Conservation (phyloP, 2,113 vertebrate species). For the Periophthalmus modestus region DNA sequence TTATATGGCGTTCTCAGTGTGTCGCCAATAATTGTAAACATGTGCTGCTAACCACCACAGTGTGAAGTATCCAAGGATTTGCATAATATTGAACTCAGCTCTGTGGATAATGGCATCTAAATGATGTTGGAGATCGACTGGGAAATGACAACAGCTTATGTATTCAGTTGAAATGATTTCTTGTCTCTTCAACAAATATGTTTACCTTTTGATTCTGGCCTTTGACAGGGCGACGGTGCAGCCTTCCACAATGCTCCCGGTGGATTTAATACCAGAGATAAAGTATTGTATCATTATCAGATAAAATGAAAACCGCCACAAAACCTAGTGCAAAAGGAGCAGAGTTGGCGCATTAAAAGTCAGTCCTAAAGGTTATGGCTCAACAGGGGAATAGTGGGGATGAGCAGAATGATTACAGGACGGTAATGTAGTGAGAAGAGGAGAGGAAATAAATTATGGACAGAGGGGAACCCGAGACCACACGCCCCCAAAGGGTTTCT, state of each 20-base stretch:
- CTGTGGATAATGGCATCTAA: neutral
- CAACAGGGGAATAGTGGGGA: conserved; percentile 56
- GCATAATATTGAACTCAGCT: neutral
- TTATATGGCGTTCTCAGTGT: conserved; percentile 7
- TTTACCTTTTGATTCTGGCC: neutral
- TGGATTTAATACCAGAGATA: conserved; percentile 17
- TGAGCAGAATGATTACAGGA: conserved; percentile 48
- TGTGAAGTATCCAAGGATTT: conserved; percentile 23
- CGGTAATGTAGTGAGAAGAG: conserved; percentile 39
- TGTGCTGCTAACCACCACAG: conserved; percentile 16
- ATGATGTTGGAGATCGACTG: neutral
- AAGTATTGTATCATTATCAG: conserved; percentile 52
- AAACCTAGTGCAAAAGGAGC: conserved; percentile 47
- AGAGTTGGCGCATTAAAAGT: conserved; percentile 69
- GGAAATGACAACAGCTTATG: conserved; percentile 1
- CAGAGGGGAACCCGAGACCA: neutral
- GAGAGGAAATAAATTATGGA: conserved; percentile 14
- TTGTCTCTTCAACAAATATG: neutral
- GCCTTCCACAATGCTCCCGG: neutral
- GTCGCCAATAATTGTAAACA: conserved; percentile 30
- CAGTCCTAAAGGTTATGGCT: conserved; percentile 70
- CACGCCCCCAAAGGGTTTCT: neutral
- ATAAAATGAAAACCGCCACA: conserved; percentile 63
- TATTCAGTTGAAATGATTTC: neutral
- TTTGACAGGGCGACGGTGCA: neutral